Evolutionary conservation across 2,888 invertebrate genomes (phyloP).

Genomic region (Acanthosepion pharaonis): DNA sequence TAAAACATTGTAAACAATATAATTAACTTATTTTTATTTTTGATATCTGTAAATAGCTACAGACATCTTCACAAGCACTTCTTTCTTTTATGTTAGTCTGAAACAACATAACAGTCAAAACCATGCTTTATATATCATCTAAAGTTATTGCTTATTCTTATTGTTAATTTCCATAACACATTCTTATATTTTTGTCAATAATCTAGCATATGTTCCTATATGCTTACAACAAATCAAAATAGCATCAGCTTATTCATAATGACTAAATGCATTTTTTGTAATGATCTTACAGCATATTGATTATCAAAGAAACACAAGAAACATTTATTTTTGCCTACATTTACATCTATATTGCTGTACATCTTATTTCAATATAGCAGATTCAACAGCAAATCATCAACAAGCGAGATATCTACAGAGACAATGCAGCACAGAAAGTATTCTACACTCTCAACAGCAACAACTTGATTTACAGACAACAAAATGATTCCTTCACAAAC

Average conservation of each 20-base stretch:
- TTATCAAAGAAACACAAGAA: conserved; percentile 20
- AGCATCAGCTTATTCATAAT: background rate
- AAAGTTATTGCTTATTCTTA: background rate
- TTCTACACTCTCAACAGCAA: background rate
- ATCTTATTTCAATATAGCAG: conserved; percentile 33
- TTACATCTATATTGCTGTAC: conserved; percentile 1
- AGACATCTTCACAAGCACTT: background rate
- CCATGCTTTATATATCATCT: background rate
- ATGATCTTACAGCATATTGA: background rate
- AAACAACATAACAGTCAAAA: background rate
- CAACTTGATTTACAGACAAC: conserved; percentile 17
- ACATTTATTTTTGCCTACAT: conserved; percentile 21
- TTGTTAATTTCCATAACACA: background rate
- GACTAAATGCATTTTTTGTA: background rate
- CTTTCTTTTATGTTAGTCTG: background rate
- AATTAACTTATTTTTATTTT: background rate
- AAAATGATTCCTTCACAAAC: background rate
- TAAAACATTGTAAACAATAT: background rate
- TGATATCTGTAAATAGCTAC: background rate
- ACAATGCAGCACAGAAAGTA: conserved; percentile 33
- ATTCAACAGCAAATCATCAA: background rate
- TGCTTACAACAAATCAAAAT: background rate
- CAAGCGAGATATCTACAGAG: background rate
- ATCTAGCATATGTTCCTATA: background rate
- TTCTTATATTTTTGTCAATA: background rate